Evolutionary conservation across 2,113 vertebrate species (phyloP).

Genomic region (Copsychus sechellarum): DNA sequence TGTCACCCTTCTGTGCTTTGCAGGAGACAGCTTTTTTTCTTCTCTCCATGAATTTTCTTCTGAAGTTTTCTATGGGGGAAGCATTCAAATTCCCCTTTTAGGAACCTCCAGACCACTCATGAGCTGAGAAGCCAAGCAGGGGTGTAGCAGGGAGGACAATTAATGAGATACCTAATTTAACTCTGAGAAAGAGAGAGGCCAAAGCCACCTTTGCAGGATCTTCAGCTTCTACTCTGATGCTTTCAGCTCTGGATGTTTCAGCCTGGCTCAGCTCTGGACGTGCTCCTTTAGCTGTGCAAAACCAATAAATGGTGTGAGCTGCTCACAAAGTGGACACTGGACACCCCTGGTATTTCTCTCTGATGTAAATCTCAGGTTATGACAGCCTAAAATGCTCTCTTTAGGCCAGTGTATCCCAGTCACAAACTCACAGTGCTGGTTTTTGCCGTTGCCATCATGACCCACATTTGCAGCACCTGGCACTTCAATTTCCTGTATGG

Average conservation of each 20-base stretch:
- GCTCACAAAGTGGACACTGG: background rate
- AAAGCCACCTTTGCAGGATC: background rate
- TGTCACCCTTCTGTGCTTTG: background rate
- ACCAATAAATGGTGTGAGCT: rapidly evolving
- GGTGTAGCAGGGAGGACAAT: background rate
- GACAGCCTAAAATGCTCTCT: background rate
- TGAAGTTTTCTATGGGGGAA: background rate
- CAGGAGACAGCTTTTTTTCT: background rate
- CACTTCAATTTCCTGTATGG: background rate
- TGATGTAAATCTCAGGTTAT: background rate
- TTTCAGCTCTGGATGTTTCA: background rate
- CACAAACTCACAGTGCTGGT: background rate
- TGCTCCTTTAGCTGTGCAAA: background rate
- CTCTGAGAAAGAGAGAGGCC: background rate
- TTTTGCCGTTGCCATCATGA: background rate
- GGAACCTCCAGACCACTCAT: background rate
- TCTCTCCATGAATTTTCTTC: background rate
- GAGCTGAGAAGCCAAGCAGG: background rate
- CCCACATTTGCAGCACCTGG: background rate
- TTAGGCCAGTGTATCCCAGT: background rate
- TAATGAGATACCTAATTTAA: background rate
- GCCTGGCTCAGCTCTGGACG: background rate
- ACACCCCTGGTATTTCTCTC: background rate
- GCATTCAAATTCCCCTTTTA: background rate
- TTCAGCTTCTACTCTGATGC: background rate